Evolutionary conservation across 1,140 invertebrate genomes (phyloP).

Genomic region (Scaptomyza pallida): DNA sequence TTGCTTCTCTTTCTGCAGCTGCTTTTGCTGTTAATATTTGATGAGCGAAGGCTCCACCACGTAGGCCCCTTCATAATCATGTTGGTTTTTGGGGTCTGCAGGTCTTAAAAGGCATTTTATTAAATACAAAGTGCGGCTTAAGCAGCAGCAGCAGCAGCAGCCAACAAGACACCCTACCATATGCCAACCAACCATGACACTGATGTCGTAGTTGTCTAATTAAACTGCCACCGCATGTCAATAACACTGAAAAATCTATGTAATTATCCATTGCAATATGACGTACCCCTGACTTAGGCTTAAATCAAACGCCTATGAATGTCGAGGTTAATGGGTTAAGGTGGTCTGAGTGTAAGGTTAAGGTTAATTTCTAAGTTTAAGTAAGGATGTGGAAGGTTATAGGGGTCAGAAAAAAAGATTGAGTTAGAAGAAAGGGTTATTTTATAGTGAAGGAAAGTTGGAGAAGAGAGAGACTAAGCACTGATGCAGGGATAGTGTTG

Average conservation of each 20-base stretch:
- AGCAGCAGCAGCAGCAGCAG: too few species aligned
- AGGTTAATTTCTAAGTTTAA: not conserved
- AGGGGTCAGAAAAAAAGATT: too few species aligned
- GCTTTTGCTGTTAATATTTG: conserved; percentile 38
- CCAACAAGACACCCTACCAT: too few species aligned
- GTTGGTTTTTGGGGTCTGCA: conserved; percentile 27
- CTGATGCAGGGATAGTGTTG: too few species aligned
- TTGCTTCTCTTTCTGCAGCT: not conserved
- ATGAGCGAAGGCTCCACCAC: conserved; percentile 9
- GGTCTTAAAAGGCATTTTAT: conserved; percentile 78
- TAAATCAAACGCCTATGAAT: conserved; percentile 9
- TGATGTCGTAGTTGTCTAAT: conserved; percentile 36
- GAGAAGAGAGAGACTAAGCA: too few species aligned
- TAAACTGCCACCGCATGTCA: conserved; percentile 50
- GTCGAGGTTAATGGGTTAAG: not conserved
- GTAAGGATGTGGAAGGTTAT: not conserved
- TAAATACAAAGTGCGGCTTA: conserved; percentile 68
- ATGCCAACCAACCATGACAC: not conserved
- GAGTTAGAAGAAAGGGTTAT: too few species aligned
- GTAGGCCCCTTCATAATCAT: conserved; percentile 31
- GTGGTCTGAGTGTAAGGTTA: not conserved
- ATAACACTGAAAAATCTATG: conserved; percentile 36
- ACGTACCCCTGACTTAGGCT: conserved; percentile 3
- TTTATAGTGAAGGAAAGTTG: too few species aligned
- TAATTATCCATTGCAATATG: conserved; percentile 31